A percentile compares a stretch with the other conserved stretches of the same genome.
Evolutionary conservation across 2,888 invertebrate species (phyloP).

Genomic region (Habrosyne pyritoides): DNA sequence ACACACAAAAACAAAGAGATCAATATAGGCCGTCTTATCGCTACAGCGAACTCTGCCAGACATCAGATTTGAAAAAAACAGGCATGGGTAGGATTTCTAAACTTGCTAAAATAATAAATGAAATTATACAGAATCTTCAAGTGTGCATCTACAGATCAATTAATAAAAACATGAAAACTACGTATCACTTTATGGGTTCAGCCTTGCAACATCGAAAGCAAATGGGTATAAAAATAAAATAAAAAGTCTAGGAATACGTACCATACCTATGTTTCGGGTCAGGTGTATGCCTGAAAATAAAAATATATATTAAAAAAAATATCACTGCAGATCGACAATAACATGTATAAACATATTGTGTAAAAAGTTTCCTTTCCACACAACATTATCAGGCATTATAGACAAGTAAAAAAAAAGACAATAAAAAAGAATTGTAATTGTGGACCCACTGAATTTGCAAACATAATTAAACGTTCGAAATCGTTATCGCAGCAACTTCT

Average conservation of each 20-base stretch:
- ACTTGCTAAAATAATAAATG: too few species aligned
- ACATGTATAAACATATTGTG: too few species aligned
- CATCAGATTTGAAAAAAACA: too few species aligned
- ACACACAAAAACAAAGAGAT: too few species aligned
- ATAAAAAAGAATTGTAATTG: too few species aligned
- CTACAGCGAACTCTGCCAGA: too few species aligned
- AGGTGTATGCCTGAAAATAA: slow-evolving; percentile 40
- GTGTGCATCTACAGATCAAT: too few species aligned
- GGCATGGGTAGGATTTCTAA: too few species aligned
- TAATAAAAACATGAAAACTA: not conserved
- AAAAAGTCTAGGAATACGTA: slow-evolving; percentile 26
- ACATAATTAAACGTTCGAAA: not conserved
- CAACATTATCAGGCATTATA: slow-evolving; percentile 14
- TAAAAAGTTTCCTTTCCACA: too few species aligned
- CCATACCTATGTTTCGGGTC: slow-evolving; percentile 40
- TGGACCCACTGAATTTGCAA: not conserved
- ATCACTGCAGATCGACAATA: too few species aligned
- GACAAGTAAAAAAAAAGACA: not conserved
- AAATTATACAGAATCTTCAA: too few species aligned
- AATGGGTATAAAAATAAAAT: not conserved
- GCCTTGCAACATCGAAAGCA: not conserved
- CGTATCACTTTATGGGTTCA: not conserved
- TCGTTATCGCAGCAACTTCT: not conserved
- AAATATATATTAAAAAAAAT: slow-evolving; percentile 20
- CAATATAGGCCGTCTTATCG: too few species aligned